A percentile compares a stretch with the other conserved stretches of the same genome.
phyloP scores from a whole-genome alignment of 2,888 invertebrate species.

The Protonemura montana region DNA sequence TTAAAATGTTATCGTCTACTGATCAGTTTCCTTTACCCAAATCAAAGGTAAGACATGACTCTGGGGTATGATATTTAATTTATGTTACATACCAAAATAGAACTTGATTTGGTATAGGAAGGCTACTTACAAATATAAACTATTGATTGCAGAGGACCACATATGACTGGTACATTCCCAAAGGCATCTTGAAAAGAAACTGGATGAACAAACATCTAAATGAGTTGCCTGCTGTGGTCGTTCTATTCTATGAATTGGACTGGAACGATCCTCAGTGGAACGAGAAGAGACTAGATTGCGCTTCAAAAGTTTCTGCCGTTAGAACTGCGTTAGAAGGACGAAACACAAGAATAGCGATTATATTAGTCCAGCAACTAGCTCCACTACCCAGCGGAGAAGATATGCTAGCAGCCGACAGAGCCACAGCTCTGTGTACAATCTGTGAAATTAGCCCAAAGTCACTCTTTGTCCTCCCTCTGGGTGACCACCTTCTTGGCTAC shows the following conservation, averaged over 20 bases:
- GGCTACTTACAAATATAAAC: too few species aligned
- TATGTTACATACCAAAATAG: too few species aligned
- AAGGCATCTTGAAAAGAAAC: constrained; percentile 91
- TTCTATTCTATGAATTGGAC: constrained; percentile 95
- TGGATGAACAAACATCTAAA: constrained; percentile 95
- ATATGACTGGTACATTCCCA: constrained; percentile 95
- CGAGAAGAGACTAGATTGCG: constrained; percentile 93
- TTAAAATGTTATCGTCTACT: constrained; percentile 80
- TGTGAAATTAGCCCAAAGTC: constrained; percentile 93
- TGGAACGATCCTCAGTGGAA: constrained; percentile 96
- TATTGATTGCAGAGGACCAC: constrained; percentile 70
- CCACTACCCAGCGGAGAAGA: constrained; percentile 83
- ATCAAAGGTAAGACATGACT: constrained; percentile 64
- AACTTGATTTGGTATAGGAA: too few species aligned
- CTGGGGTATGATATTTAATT: not conserved
- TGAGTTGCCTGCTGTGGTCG: constrained; percentile 89
- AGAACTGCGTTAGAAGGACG: constrained; percentile 77
- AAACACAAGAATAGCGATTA: constrained; percentile 81
- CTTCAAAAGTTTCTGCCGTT: constrained; percentile 84
- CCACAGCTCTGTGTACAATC: constrained; percentile 86
- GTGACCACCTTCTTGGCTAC: constrained; percentile 83
- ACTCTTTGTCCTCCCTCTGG: constrained; percentile 89
- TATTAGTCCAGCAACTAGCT: constrained; percentile 86
- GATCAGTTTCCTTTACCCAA: constrained; percentile 89
- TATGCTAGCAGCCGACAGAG: constrained; percentile 86